These are phyloP conservation scores for Cheilinus undulatus DNA, from an alignment of 2,113 vertebrate species.

Conservation along the genomic window DNA sequence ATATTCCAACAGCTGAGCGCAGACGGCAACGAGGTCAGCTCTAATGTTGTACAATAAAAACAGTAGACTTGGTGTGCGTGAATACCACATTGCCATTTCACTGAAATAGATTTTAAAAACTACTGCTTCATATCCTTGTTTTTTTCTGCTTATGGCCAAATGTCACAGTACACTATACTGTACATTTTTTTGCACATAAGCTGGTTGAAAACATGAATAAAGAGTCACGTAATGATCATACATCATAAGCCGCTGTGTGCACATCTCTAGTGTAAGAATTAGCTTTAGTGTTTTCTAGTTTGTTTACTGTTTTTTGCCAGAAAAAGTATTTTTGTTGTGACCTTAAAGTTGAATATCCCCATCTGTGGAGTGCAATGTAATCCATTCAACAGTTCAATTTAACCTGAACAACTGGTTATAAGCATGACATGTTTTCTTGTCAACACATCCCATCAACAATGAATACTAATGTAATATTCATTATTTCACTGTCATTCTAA, in stretches of 20 bases:
- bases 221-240: background rate
- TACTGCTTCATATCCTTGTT: conserved; percentile 8
- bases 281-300: conserved; percentile 2
- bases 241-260: background rate
- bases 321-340: background rate
- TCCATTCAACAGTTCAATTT: conserved; percentile 13
- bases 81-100: conserved; percentile 33
- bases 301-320: background rate
- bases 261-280: conserved; percentile 6
- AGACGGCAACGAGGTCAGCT: conserved; percentile 69
- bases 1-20: conserved; percentile 53
- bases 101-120: background rate
- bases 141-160: conserved; percentile 7
- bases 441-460: background rate
- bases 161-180: conserved; percentile 37
- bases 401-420: background rate
- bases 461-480: conserved; percentile 1
- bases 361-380: conserved; percentile 15
- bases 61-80: conserved; percentile 38
- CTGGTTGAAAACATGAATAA: conserved; percentile 5
- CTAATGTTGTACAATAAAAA: conserved; percentile 21
- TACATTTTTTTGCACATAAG: conserved; percentile 28
- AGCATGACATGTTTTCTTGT: conserved; percentile 29
- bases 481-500: background rate
- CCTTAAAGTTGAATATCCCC: background rate